phyloP scores from a whole-genome alignment of 2,113 vertebrate species.

The Pteronura brasiliensis region DNA sequence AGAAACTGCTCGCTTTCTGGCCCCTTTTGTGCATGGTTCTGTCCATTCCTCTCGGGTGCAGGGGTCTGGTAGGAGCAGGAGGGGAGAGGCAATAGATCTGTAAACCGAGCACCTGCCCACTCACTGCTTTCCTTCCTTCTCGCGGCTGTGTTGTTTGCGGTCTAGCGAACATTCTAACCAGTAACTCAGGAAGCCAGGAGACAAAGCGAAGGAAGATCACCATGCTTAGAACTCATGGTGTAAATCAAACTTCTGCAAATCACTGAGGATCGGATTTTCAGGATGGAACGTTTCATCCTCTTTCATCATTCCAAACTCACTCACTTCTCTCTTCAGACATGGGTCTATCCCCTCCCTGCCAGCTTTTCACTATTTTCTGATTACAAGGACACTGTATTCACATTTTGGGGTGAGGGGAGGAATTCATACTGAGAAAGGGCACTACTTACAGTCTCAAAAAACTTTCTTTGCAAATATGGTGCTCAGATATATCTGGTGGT shows the following conservation, averaged over 20 bases:
- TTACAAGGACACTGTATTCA: not conserved
- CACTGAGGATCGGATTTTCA: constrained; percentile 73
- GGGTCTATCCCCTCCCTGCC: not conserved
- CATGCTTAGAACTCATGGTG: constrained; percentile 74
- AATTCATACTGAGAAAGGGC: not conserved
- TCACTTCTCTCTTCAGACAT: not conserved
- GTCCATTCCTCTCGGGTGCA: not conserved
- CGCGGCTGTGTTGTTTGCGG: constrained; percentile 63
- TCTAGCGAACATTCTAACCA: constrained; percentile 72
- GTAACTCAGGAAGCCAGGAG: constrained; percentile 77
- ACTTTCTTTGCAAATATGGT: not conserved
- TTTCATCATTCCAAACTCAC: not conserved
- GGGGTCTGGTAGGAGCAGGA: not conserved
- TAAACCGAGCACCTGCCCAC: not conserved
- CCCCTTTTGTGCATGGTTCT: constrained; percentile 13
- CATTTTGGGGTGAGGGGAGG: not conserved
- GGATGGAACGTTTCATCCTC: not conserved
- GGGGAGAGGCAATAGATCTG: constrained; percentile 52
- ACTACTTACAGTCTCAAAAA: not conserved
- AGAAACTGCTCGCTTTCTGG: constrained; percentile 71
- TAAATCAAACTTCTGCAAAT: constrained; percentile 82
- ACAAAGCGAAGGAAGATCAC: constrained; percentile 65
- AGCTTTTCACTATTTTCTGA: not conserved
- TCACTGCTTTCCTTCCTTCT: constrained; percentile 46
- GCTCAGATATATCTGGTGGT: not conserved